phyloP scores from a whole-genome alignment of 37 sponge, comb jelly and placozoan species.

The Aphrocallistes beatrix region DNA sequence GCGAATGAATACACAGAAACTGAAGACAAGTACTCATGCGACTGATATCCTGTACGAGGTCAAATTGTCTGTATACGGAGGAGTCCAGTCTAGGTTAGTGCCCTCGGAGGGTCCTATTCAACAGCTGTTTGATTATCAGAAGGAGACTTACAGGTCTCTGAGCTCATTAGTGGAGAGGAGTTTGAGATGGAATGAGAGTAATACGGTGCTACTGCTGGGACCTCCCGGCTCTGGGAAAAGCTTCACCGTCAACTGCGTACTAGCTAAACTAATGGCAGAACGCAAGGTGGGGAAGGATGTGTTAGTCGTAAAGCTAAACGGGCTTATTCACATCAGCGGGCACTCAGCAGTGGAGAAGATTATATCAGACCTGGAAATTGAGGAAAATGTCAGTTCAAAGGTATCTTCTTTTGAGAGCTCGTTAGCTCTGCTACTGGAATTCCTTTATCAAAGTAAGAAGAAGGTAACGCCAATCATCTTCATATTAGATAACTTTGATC shows the following conservation, averaged over 20 bases:
- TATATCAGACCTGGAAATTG: background rate
- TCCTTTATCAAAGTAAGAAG: constrained; percentile 29
- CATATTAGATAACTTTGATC: constrained; percentile 86
- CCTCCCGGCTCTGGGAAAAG: constrained; percentile 68
- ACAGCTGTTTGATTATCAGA: background rate
- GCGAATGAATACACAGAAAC: too few species aligned
- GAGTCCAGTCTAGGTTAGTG: background rate
- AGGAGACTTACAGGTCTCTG: constrained; percentile 26
- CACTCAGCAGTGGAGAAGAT: background rate
- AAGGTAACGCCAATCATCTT: constrained; percentile 57
- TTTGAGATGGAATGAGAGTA: constrained; percentile 48
- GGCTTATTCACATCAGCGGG: background rate
- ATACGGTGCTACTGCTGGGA: constrained; percentile 69
- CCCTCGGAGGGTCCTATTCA: too few species aligned
- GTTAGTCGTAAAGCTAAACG: background rate
- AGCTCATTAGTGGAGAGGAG: constrained; percentile 43
- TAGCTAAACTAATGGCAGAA: background rate
- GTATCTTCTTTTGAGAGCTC: background rate
- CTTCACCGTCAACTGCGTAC: background rate
- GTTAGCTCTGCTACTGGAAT: background rate
- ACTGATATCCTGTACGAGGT: too few species aligned
- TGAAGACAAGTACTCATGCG: too few species aligned
- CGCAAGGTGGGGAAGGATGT: background rate
- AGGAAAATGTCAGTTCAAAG: background rate
- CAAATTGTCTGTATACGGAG: background rate